phyloP scores from a whole-genome alignment of 2,888 invertebrate genomes.

The Diloba caeruleocephala region DNA sequence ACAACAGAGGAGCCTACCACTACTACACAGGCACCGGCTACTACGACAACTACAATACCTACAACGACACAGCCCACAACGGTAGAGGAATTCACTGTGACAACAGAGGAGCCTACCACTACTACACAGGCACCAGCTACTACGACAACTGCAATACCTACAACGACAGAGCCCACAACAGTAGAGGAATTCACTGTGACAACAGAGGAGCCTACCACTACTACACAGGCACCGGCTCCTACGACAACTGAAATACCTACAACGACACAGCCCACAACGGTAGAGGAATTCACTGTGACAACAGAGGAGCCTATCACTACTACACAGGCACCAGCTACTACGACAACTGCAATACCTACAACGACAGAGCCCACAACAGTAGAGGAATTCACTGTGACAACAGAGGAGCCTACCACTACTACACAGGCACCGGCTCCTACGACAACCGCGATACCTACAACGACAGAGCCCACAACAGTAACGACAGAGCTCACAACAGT shows the following conservation, averaged over 20 bases:
- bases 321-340: background rate
- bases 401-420: background rate
- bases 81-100: constrained; percentile 3
- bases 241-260: constrained; percentile 11
- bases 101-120: constrained; percentile 13
- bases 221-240: no score
- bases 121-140: constrained; percentile 11
- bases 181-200: constrained; percentile 3
- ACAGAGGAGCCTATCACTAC: constrained; percentile 11
- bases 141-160: no score
- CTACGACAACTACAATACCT: constrained; percentile 3
- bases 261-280: constrained; percentile 8
- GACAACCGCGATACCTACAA: no score
- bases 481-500: no score
- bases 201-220: background rate
- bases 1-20: constrained; percentile 10
- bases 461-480: no score
- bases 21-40: background rate
- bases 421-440: background rate
- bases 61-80: constrained; percentile 5
- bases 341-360: constrained; percentile 5
- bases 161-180: no score
- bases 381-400: background rate
- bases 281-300: background rate
- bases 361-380: background rate